phyloP scores from a whole-genome alignment of 2,113 vertebrate genomes.

The Hystrix brachyura region DNA sequence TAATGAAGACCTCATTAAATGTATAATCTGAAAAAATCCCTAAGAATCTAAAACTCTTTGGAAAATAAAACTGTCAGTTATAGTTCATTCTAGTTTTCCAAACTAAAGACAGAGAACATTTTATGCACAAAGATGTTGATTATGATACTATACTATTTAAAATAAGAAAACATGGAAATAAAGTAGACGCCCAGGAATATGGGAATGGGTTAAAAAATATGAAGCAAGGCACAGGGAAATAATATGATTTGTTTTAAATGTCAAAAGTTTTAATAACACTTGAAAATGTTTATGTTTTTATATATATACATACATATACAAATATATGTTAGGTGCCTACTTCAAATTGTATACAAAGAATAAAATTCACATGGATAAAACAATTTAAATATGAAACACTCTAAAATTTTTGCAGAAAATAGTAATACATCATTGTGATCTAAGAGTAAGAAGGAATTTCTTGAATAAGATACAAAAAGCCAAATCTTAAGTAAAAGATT shows the following conservation, averaged over 20 bases:
- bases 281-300: background rate
- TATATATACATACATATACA: background rate
- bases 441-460: background rate
- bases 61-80: constrained; percentile 38
- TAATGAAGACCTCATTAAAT: background rate
- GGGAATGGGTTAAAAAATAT: background rate
- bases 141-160: background rate
- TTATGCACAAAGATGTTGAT: background rate
- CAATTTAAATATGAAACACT: background rate
- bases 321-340: background rate
- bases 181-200: background rate
- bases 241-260: background rate
- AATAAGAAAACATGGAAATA: constrained; percentile 17
- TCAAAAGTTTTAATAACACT: constrained; percentile 10
- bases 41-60: background rate
- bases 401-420: background rate
- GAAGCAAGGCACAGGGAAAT: background rate
- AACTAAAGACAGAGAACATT: background rate
- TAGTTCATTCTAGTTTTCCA: background rate
- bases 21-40: background rate
- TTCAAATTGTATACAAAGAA: background rate
- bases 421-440: background rate
- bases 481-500: constrained; percentile 13
- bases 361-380: background rate
- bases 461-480: background rate